These are phyloP conservation scores for Luehdorfia chinensis DNA, from an alignment of 1,140 invertebrate species.

Conservation along the genomic window DNA sequence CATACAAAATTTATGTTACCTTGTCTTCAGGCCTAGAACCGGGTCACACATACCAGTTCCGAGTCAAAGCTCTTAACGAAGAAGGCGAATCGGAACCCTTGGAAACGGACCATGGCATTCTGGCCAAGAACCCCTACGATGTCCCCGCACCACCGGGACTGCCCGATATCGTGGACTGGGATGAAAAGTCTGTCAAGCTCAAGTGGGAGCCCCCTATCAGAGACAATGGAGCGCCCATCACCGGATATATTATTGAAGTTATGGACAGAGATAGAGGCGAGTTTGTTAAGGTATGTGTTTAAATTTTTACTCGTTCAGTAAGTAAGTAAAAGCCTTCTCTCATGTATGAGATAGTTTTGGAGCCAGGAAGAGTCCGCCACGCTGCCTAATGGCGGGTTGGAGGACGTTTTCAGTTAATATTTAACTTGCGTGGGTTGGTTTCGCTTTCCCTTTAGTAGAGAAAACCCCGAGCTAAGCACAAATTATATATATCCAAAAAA, in stretches of 20 bases:
- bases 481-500: too few species aligned
- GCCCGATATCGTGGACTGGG: conserved; percentile 95
- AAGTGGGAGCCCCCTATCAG: conserved; percentile 97
- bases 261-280: conserved; percentile 80
- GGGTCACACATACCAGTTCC: conserved; percentile 95
- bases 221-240: conserved; percentile 98
- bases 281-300: conserved; percentile 74
- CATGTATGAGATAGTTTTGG: too few species aligned
- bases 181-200: conserved; percentile 94
- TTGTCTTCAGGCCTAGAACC: conserved; percentile 85
- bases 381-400: too few species aligned
- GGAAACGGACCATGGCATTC: conserved; percentile 89
- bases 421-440: too few species aligned
- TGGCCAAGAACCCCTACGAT: conserved; percentile 98
- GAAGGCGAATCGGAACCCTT: conserved; percentile 97
- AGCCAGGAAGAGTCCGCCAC: too few species aligned
- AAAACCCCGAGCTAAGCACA: too few species aligned
- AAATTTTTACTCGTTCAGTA: too few species aligned
- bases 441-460: too few species aligned
- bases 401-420: too few species aligned
- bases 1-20: too few species aligned
- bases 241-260: conserved; percentile 91
- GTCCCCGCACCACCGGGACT: conserved; percentile 91
- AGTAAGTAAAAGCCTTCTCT: too few species aligned
- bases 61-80: conserved; percentile 96